phyloP scores from a whole-genome alignment of 2,797 vertebrate genomes.

The Sebastolobus alascanus region DNA sequence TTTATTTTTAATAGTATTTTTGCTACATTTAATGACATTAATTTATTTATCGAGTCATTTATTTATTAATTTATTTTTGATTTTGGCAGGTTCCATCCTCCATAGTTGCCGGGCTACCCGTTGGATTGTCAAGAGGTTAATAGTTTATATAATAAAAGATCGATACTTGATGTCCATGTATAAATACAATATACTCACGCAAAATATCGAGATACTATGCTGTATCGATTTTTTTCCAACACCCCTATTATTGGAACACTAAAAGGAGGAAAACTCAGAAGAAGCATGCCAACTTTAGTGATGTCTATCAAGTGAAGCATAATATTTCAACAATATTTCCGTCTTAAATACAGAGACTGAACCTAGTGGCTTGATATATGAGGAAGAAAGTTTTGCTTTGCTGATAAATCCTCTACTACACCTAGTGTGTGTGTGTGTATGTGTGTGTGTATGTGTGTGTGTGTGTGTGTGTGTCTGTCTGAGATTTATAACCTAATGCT shows the following conservation, averaged over 20 bases:
- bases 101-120: too few species aligned
- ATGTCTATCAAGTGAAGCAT: conserved; percentile 30
- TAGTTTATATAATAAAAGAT: too few species aligned
- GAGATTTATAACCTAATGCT: conserved; percentile 45
- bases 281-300: conserved; percentile 20
- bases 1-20: too few species aligned
- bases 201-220: too few species aligned
- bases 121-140: too few species aligned
- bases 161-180: too few species aligned
- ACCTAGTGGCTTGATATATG: conserved; percentile 25
- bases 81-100: too few species aligned
- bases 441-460: not conserved
- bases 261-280: conserved; percentile 15
- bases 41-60: too few species aligned
- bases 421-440: not conserved
- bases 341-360: conserved; percentile 13
- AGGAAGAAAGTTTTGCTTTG: conserved; percentile 39
- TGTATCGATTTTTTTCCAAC: too few species aligned
- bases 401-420: conserved; percentile 42
- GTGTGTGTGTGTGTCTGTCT: not conserved
- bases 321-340: conserved; percentile 28
- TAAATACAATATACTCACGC: too few species aligned
- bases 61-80: too few species aligned
- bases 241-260: not conserved
- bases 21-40: too few species aligned